These are phyloP conservation scores for Oxyteleia sp. DNA, from an alignment of 2,888 invertebrate genomes.

Conservation along the genomic window DNA sequence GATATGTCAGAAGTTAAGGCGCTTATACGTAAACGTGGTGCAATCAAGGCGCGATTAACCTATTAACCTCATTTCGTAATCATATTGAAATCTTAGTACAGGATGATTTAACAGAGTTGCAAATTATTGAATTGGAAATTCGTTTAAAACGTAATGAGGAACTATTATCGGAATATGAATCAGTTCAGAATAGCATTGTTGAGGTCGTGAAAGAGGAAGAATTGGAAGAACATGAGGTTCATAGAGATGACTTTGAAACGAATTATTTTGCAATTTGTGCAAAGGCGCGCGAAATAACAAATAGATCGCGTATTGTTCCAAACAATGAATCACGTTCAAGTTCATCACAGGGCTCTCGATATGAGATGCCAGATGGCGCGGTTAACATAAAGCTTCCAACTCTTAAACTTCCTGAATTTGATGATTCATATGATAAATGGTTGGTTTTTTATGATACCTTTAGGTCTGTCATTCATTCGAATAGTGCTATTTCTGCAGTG, in stretches of 20 bases:
- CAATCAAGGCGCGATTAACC: background rate
- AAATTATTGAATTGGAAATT: background rate
- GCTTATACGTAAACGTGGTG: background rate
- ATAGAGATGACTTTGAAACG: background rate
- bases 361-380: constrained; percentile 26
- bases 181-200: background rate
- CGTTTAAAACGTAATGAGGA: background rate
- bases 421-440: constrained; percentile 72
- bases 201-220: background rate
- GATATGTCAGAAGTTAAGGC: background rate
- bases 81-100: background rate
- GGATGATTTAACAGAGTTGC: background rate
- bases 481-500: constrained; percentile 56
- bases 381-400: constrained; percentile 66
- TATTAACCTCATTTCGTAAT: constrained; percentile 6
- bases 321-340: background rate
- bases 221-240: background rate
- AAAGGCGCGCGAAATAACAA: background rate
- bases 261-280: background rate
- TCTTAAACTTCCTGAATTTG: constrained; percentile 73
- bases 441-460: constrained; percentile 72
- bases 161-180: constrained; percentile 2
- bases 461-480: constrained; percentile 73
- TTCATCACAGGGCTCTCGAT: background rate
- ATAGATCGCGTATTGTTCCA: background rate